Evolutionary conservation across 2,113 vertebrate species (phyloP).

Genomic region (Dasypus novemcinctus): DNA sequence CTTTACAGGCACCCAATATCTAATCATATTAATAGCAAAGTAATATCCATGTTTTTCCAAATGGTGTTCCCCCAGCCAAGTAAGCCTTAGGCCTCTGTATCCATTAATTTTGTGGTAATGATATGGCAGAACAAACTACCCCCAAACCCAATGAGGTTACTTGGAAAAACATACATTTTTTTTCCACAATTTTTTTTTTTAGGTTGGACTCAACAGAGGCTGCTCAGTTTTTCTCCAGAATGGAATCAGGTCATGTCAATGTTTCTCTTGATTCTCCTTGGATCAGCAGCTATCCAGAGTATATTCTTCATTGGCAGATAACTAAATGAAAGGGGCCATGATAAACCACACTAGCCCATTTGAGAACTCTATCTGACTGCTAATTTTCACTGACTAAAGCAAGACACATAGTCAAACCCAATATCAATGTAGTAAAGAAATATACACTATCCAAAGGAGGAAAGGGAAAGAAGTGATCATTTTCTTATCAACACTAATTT

Average conservation of each 20-base stretch:
- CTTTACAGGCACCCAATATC: background rate
- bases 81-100: background rate
- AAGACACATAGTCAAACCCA: background rate
- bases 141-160: background rate
- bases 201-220: background rate
- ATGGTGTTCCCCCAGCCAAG: background rate
- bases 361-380: background rate
- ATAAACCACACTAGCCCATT: background rate
- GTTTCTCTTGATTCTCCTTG: background rate
- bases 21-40: conserved; percentile 1
- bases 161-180: background rate
- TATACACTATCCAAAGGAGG: background rate
- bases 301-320: background rate
- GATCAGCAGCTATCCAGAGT: background rate
- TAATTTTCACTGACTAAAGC: background rate
- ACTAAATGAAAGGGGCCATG: background rate
- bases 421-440: background rate
- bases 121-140: background rate
- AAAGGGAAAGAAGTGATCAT: background rate
- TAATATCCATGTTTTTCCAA: background rate
- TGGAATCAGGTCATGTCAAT: background rate
- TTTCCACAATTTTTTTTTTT: background rate
- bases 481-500: background rate
- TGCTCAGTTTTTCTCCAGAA: background rate
- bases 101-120: background rate